Evolutionary conservation across 2,797 vertebrate species (phyloP).

Genomic region (Botia almorhae): DNA sequence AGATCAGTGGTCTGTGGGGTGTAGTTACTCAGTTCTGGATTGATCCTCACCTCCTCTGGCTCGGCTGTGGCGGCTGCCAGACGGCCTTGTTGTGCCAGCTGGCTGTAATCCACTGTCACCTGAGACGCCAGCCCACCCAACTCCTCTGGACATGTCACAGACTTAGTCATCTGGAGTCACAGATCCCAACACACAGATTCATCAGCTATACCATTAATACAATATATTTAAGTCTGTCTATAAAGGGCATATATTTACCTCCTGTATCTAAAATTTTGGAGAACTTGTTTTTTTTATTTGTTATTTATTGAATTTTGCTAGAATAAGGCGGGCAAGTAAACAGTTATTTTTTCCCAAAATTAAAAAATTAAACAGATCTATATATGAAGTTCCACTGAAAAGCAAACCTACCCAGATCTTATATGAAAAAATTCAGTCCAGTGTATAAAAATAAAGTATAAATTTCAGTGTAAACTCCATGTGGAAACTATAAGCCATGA

Average conservation of each 20-base stretch:
- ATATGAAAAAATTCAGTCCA: too few species aligned
- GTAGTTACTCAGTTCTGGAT: not conserved
- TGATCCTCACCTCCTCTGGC: conserved; percentile 89
- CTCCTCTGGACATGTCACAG: conserved; percentile 96
- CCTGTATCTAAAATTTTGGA: not conserved
- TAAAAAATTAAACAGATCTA: too few species aligned
- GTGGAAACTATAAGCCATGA: not conserved
- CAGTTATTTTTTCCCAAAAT: too few species aligned
- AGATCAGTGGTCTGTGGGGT: conserved; percentile 34
- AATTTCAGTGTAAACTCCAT: not conserved
- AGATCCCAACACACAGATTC: conserved; percentile 5
- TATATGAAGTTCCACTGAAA: too few species aligned
- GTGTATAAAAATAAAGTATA: too few species aligned
- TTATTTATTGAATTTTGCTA: too few species aligned
- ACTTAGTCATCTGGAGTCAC: conserved; percentile 91
- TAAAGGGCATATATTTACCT: not conserved
- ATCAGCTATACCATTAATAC: not conserved
- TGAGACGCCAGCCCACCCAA: conserved; percentile 96
- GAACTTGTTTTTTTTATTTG: not conserved
- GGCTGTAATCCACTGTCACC: conserved; percentile 96
- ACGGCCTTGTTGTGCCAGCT: conserved; percentile 93
- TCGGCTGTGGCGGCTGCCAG: conserved; percentile 95
- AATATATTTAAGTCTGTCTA: not conserved
- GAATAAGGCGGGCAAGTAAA: too few species aligned
- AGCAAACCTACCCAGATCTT: not conserved